These are phyloP conservation scores for Cantharis rufa DNA, from an alignment of 2,888 invertebrate genomes.

Conservation along the genomic window DNA sequence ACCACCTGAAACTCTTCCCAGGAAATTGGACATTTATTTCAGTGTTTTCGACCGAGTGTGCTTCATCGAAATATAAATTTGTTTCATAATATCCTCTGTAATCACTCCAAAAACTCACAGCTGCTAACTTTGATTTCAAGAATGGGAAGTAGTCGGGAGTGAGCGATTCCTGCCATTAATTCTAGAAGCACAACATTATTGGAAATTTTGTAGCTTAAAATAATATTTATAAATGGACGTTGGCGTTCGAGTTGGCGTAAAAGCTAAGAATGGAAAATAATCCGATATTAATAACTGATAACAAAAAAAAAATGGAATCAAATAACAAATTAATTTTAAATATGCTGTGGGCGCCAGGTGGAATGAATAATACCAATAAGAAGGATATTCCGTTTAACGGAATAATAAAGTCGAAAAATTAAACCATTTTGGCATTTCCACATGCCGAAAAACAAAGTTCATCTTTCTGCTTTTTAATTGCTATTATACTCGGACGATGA, in stretches of 20 bases:
- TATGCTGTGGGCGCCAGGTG: too few species aligned
- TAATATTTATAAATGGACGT: not conserved
- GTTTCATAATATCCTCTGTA: not conserved
- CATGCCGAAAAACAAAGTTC: too few species aligned
- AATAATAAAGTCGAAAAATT: too few species aligned
- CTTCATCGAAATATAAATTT: not conserved
- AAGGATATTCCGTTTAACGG: too few species aligned
- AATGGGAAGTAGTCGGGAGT: not conserved
- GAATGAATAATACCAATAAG: too few species aligned
- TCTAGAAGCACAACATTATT: not conserved
- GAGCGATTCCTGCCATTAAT: not conserved
- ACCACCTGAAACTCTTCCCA: not conserved
- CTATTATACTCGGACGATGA: too few species aligned
- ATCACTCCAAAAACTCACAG: not conserved
- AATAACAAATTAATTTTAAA: too few species aligned
- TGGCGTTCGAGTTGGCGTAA: not conserved
- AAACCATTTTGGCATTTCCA: too few species aligned
- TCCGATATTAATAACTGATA: not conserved
- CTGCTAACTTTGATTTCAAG: not conserved
- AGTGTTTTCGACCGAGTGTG: not conserved
- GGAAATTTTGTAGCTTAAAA: not conserved
- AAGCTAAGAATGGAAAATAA: not conserved
- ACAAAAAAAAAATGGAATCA: too few species aligned
- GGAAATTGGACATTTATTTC: not conserved
- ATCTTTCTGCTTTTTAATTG: too few species aligned